Evolutionary conservation across 2,888 invertebrate species (phyloP).

Genomic region (Thera obeliscata): DNA sequence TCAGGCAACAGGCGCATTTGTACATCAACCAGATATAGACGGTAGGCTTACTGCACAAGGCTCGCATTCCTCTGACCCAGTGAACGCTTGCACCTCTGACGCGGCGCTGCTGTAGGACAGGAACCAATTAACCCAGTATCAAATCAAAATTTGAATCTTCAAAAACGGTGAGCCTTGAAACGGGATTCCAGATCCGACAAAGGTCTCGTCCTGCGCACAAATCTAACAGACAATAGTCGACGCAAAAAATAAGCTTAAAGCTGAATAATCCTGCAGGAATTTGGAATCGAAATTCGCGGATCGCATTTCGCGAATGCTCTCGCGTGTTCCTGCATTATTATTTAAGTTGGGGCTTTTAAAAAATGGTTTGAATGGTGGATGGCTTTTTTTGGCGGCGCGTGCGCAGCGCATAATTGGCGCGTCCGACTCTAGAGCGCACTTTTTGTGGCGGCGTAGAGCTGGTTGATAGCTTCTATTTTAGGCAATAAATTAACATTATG

Average conservation of each 20-base stretch:
- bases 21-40: background rate
- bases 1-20: constrained; percentile 3
- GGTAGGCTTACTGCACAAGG: background rate
- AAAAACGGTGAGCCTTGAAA: constrained; percentile 28
- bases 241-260: constrained; percentile 68
- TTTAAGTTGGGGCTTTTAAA: constrained; percentile 77
- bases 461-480: constrained; percentile 43
- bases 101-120: constrained; percentile 47
- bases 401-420: constrained; percentile 79
- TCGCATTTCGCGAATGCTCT: constrained; percentile 82
- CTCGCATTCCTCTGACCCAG: constrained; percentile 45
- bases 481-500: constrained; percentile 14
- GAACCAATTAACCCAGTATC: constrained; percentile 63
- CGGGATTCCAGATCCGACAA: constrained; percentile 52
- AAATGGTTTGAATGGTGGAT: constrained; percentile 68
- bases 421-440: constrained; percentile 64
- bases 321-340: constrained; percentile 85
- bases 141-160: constrained; percentile 54
- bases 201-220: constrained; percentile 58
- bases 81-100: constrained; percentile 40
- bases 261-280: constrained; percentile 59
- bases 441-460: constrained; percentile 53
- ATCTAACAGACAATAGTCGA: constrained; percentile 76
- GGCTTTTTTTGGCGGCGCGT: constrained; percentile 80
- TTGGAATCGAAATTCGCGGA: constrained; percentile 81